These are phyloP conservation scores for Sakesphorus luctuosus DNA, from an alignment of 2,113 vertebrate species.

Conservation along the genomic window DNA sequence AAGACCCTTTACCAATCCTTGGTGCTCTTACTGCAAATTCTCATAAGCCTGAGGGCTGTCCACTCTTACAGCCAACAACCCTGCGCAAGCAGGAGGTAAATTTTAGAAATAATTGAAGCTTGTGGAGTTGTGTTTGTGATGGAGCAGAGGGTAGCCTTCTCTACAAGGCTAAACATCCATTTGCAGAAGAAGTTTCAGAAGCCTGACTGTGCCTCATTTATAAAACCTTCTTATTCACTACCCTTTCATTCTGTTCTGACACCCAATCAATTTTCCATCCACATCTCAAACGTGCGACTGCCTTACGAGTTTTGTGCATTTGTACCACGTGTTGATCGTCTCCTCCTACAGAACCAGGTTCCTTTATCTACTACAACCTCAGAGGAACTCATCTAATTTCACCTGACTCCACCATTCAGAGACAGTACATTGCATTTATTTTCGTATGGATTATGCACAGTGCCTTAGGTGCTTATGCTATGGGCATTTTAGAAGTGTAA, in stretches of 20 bases:
- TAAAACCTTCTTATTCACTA: background rate
- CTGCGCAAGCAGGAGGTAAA: background rate
- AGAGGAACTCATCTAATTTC: slow-evolving; percentile 41
- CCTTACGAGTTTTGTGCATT: background rate
- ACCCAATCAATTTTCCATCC: slow-evolving; percentile 30
- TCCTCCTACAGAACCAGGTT: background rate
- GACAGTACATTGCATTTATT: slow-evolving; percentile 21
- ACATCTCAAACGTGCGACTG: background rate
- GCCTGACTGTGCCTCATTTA: background rate
- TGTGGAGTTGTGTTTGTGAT: background rate
- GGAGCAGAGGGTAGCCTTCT: background rate
- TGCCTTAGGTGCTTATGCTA: slow-evolving; percentile 26
- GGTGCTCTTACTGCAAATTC: background rate
- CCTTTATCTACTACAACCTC: slow-evolving; percentile 32
- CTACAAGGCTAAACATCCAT: background rate
- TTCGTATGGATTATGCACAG: slow-evolving; percentile 28
- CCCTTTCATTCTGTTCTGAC: slow-evolving; percentile 1
- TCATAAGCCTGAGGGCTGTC: background rate
- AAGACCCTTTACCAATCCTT: background rate
- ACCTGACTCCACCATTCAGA: slow-evolving; percentile 32
- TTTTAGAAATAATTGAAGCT: background rate
- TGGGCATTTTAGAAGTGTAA: slow-evolving; percentile 37
- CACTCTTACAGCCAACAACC: background rate
- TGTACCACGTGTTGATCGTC: background rate
- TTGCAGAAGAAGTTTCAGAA: background rate